Conservation (phyloP, 2,888 invertebrate genomes). For the Xylota segnis region DNA sequence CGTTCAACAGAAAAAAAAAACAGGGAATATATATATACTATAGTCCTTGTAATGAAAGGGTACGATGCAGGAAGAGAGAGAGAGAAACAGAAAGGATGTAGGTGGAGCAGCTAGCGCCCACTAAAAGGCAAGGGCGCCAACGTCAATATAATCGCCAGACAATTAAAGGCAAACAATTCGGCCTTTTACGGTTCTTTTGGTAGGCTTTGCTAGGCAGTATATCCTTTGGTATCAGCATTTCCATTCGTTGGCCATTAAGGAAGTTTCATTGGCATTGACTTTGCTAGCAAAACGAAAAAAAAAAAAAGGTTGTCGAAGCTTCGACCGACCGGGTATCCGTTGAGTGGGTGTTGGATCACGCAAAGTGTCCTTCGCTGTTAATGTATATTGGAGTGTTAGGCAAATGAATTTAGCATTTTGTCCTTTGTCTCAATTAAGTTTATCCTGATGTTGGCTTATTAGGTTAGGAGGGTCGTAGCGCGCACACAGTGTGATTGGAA, state of each 20-base stretch:
- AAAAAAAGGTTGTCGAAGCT: background rate
- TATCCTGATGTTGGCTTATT: constrained; percentile 38
- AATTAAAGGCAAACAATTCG: constrained; percentile 60
- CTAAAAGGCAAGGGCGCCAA: constrained; percentile 31
- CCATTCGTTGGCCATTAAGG: constrained; percentile 39
- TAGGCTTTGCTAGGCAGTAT: constrained; percentile 5
- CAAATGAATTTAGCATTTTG: constrained; percentile 49
- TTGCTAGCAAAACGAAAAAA: background rate
- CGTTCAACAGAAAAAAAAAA: background rate
- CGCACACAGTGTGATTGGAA: constrained; percentile 15
- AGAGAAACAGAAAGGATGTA: background rate
- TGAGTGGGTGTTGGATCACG: constrained; percentile 43
- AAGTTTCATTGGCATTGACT: constrained; percentile 39
- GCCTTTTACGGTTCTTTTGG: constrained; percentile 37
- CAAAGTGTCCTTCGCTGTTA: constrained; percentile 35
- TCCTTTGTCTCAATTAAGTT: constrained; percentile 54
- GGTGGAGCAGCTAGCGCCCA: background rate
- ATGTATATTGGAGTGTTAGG: constrained; percentile 34
- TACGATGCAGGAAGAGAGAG: background rate
- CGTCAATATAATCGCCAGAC: constrained; percentile 40
- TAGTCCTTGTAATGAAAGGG: constrained; percentile 4
- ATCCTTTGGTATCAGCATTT: constrained; percentile 33
- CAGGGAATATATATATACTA: background rate
- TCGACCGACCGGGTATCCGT: background rate
- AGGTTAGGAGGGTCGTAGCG: background rate